These are phyloP conservation scores for Netelia inedita DNA, from an alignment of 2,888 invertebrate species.

Conservation along the genomic window DNA sequence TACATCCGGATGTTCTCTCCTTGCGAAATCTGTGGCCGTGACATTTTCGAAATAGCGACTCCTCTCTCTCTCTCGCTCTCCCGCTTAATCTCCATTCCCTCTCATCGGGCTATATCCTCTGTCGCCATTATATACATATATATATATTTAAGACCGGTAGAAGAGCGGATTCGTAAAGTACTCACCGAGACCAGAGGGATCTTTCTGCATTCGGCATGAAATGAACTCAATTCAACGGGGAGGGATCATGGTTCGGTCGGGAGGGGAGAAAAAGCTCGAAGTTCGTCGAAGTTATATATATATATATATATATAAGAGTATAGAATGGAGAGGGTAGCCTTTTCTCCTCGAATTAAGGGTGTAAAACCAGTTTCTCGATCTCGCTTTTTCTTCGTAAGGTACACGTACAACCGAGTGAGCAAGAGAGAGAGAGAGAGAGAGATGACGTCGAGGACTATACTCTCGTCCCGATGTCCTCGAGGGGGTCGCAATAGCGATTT, in stretches of 20 bases:
- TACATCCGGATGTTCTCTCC: constrained; percentile 52
- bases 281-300: constrained; percentile 1
- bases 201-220: constrained; percentile 62
- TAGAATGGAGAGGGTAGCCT: constrained; percentile 32
- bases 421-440: not conserved
- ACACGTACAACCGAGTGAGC: constrained; percentile 26
- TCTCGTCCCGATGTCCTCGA: constrained; percentile 51
- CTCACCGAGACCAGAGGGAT: constrained; percentile 53
- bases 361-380: constrained; percentile 50
- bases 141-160: constrained; percentile 33
- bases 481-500: constrained; percentile 54
- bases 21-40: constrained; percentile 57
- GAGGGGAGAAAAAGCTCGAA: constrained; percentile 17
- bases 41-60: constrained; percentile 61
- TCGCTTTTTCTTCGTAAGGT: constrained; percentile 19
- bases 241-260: not conserved
- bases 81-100: constrained; percentile 57
- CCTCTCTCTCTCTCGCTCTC: not conserved
- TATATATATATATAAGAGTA: not conserved
- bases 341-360: constrained; percentile 54
- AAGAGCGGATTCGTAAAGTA: constrained; percentile 57
- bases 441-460: too few species aligned
- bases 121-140: not conserved
- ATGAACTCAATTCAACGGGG: constrained; percentile 63
- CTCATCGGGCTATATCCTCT: constrained; percentile 17